Base-by-base conservation (phyloP, 30 jellyfish, hydroid and myxozoan species). In the Cassiopea andromeda region DNA sequence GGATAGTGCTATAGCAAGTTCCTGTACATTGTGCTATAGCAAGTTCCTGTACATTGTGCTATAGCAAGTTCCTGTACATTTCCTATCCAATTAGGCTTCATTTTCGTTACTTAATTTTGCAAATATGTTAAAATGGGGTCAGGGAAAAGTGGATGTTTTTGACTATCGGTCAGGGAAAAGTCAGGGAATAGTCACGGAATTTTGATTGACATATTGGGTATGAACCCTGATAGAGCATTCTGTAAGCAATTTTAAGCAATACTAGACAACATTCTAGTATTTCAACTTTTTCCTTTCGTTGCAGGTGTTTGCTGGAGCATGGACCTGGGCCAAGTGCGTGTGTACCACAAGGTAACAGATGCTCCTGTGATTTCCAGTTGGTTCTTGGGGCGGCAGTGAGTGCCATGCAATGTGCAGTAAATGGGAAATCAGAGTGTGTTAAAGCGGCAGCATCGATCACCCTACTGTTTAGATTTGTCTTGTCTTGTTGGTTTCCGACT, bases 261-360 rank as follows among this genome's bases (percentile, higher is more conserved):
- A 9, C 5, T 50, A 9, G 64, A 50, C 75, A 3, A 19, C 45
- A 46, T n/a, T n/a, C n/a, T n/a, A n/a, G n/a, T n/a, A n/a, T n/a
- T n/a, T n/a, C n/a, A 73, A 68, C 43, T 73, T 69, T 43, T 46
- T 46, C 78, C 47, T 60, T 38, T 38, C 1, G 50, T 50, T 45
- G n/a, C 44, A 91, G 97, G 71, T 91, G 97, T 48, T 47, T 91
- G 47, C 27, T 73, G 73, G 92, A 84, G 45, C 69, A 60, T 46
- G 97, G 97, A 1, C 93, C 93, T 9, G 97, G 97, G 18, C 97
- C 97, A 49, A 18, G 58, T n/a, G 97, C 85, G 1, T 91, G 97
- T 59, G 1, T 83, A 1, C 97, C 97, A 9, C 97, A 91, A 60
- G 97, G 97, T 7, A 91, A 91, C 60, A 47, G 97, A 69, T 91